Conservation (phyloP, 2,797 vertebrate genomes). For the Acanthopagrus latus region DNA sequence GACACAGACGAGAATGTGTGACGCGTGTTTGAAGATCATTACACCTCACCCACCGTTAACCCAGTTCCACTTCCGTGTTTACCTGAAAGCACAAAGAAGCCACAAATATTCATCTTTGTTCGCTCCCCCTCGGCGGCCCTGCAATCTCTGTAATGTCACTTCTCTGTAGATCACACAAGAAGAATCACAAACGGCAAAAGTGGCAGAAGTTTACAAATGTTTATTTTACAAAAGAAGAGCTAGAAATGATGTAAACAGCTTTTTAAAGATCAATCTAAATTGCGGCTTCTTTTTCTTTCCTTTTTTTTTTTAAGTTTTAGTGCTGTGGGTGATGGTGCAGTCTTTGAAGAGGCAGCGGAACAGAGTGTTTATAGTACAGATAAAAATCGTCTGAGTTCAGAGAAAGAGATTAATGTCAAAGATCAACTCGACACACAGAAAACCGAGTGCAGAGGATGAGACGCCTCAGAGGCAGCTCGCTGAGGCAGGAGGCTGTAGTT, state of each 20-base stretch:
- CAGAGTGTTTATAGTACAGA: slow-evolving; percentile 51
- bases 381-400: slow-evolving; percentile 59
- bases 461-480: slow-evolving; percentile 26
- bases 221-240: slow-evolving; percentile 84
- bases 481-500: slow-evolving; percentile 2
- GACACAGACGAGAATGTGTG: background rate
- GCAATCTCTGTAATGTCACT: background rate
- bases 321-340: slow-evolving; percentile 26
- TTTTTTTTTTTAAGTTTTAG: slow-evolving; percentile 19
- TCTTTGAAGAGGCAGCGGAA: slow-evolving; percentile 58
- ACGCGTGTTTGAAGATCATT: slow-evolving; percentile 2
- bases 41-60: slow-evolving; percentile 9
- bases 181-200: slow-evolving; percentile 20
- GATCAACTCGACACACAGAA: slow-evolving; percentile 53
- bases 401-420: slow-evolving; percentile 54
- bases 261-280: slow-evolving; percentile 55
- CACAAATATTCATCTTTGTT: slow-evolving; percentile 8
- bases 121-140: background rate
- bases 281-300: slow-evolving; percentile 19
- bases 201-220: slow-evolving; percentile 69
- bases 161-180: slow-evolving; percentile 27
- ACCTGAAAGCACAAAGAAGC: slow-evolving; percentile 34
- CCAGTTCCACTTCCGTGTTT: slow-evolving; percentile 38
- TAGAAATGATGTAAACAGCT: slow-evolving; percentile 69
- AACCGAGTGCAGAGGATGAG: slow-evolving; percentile 45